Percentiles rank a stretch among this genome's conserved stretches.
phyloP scores from a whole-genome alignment of 2,797 vertebrate genomes.

The Paratrypauchen microcephalus region DNA sequence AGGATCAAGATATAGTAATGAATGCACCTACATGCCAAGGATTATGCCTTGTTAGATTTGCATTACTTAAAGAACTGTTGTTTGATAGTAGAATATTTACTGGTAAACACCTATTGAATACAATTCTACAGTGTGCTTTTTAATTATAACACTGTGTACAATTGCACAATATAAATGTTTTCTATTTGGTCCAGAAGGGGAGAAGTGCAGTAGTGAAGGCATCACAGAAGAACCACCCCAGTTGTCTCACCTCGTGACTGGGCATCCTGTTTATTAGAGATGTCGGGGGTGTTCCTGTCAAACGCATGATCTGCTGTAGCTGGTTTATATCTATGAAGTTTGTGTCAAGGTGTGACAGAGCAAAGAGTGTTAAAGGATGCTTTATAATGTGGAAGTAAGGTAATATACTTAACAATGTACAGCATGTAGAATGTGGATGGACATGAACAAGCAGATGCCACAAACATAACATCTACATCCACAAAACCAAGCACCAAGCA shows the following conservation, averaged over 20 bases:
- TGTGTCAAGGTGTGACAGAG: slow-evolving; percentile 93
- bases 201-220: background rate
- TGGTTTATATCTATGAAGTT: slow-evolving; percentile 99
- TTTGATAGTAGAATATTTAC: too few relatives aligned
- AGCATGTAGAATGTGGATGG: slow-evolving; percentile 32
- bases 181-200: too few relatives aligned
- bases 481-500: slow-evolving; percentile 23
- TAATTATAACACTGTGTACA: background rate
- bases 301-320: slow-evolving; percentile 99
- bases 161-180: background rate
- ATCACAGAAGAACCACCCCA: background rate
- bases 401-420: slow-evolving; percentile 22
- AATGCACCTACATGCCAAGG: background rate
- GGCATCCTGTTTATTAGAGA: slow-evolving; percentile 99
- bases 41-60: background rate
- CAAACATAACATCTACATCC: slow-evolving; percentile 27
- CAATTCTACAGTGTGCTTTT: background rate
- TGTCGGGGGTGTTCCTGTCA: slow-evolving; percentile 97
- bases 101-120: too few relatives aligned
- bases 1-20: background rate
- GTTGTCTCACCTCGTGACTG: slow-evolving; percentile 94
- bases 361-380: slow-evolving; percentile 70
- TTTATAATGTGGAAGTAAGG: slow-evolving; percentile 44
- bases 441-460: slow-evolving; percentile 19
- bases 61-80: background rate